Evolutionary conservation across 2,888 invertebrate species (phyloP).

Genomic region (Campopleginae sp.): DNA sequence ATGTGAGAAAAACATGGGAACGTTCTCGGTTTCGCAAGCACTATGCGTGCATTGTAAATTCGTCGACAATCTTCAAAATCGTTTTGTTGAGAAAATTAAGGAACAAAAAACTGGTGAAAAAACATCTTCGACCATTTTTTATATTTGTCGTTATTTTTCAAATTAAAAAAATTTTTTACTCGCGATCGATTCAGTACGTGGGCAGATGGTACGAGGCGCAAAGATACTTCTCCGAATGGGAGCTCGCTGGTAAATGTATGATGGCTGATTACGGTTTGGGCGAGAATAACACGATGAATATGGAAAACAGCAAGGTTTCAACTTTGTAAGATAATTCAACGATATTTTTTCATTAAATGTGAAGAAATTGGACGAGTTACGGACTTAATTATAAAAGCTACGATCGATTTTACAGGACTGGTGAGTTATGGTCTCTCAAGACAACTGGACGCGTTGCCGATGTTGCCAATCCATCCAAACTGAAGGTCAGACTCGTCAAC

Average conservation of each 20-base stretch:
- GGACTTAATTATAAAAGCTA: background rate
- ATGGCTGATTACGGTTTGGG: conserved; percentile 87
- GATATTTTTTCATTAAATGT: background rate
- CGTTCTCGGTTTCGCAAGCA: no score
- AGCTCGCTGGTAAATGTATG: conserved; percentile 90
- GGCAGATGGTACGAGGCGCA: conserved; percentile 92
- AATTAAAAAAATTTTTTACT: background rate
- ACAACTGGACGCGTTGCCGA: conserved; percentile 86
- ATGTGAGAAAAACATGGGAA: background rate
- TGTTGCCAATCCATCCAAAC: conserved; percentile 86
- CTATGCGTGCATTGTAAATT: no score
- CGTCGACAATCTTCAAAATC: background rate
- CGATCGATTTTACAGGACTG: conserved; percentile 80
- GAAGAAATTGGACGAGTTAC: background rate
- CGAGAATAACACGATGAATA: conserved; percentile 83
- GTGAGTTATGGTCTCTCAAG: conserved; percentile 84
- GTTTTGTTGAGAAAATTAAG: background rate
- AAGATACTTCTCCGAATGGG: conserved; percentile 91
- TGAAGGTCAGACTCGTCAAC: conserved; percentile 87
- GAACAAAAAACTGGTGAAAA: background rate
- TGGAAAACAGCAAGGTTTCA: conserved; percentile 84
- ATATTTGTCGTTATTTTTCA: no score
- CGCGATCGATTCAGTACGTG: conserved; percentile 86
- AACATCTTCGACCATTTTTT: background rate
- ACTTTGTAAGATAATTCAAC: conserved; percentile 28